Base-by-base conservation (phyloP, 1,140 invertebrate species). In the Drosophila pandora region DNA sequence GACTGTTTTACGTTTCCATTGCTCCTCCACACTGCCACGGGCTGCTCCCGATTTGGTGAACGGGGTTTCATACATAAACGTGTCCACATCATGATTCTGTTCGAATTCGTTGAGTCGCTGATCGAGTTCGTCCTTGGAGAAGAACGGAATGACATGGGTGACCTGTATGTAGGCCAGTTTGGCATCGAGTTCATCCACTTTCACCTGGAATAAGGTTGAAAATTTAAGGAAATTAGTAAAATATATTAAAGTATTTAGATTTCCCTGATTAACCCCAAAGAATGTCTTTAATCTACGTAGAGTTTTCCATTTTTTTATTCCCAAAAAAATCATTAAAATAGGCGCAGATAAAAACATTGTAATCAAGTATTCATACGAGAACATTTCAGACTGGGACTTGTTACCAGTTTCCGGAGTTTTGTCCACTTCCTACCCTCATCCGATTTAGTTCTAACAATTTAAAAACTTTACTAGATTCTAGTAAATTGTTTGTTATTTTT, bases 31-130 rank as follows among this genome's bases (percentile, higher is more conserved):
- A 73, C 94, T 95, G 2, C 96, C 97, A 32, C 95, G 93, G 0
- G 96, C 94, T 79, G 94, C 94, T 2, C 97, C 96, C 60, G 96
- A 95, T 84, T 95, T 94, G 1, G 97, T 98, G 90, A 98, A 98
- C 1, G 97, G 97, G 10, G 97, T 98, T 92, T 98, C 97, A 92
- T 96, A 98, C 94, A 98, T 97, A 85, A 98, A 98, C 48, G 94
- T 94, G 52, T 93, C 94, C 17, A 98, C 94, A 91, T 98, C 97
- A 89, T 98, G 97, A 90, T 96, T 97, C 41, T 96, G 94, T 81
- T 97, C 96, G 92, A 97, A 97, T 62, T 97, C 96, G 30, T 96
- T 97, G 23, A 93, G 92, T 56, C 95, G 92, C 32, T 93, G 92
- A 76, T 94, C 94, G 7, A 95, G 90, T 76, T 96, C 95, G 21